phyloP scores from a whole-genome alignment of 2,113 vertebrate genomes.

The Rhynchomys soricoides region DNA sequence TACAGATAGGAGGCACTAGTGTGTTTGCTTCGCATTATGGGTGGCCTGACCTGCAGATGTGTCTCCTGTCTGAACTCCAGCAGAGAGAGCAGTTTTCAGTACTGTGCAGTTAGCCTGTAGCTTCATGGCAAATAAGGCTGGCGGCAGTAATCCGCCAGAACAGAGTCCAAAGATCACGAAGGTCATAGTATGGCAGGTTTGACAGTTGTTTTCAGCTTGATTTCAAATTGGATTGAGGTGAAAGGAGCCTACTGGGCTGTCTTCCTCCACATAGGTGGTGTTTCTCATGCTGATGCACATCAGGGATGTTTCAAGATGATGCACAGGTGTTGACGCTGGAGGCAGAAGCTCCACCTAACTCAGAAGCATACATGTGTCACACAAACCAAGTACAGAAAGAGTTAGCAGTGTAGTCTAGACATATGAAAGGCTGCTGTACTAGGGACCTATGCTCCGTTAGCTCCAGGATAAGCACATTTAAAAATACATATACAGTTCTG shows the following conservation, averaged over 20 bases:
- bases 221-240: background rate
- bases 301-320: background rate
- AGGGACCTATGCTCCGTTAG: background rate
- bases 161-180: slow-evolving; percentile 2
- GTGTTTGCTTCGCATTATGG: background rate
- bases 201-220: background rate
- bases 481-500: background rate
- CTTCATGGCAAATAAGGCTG: background rate
- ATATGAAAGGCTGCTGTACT: background rate
- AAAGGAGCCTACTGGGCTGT: background rate
- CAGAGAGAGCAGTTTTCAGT: background rate
- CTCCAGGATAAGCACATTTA: background rate
- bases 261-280: background rate
- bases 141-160: background rate
- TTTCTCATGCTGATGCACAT: background rate
- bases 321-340: background rate
- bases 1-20: background rate
- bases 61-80: background rate
- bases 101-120: background rate
- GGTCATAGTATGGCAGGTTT: background rate
- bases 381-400: background rate
- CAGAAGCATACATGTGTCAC: background rate
- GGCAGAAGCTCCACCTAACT: background rate
- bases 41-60: background rate
- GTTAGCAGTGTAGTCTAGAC: background rate